Conservation (phyloP, 2,113 vertebrate genomes). For the Calyptommatus sinebrachiatus region DNA sequence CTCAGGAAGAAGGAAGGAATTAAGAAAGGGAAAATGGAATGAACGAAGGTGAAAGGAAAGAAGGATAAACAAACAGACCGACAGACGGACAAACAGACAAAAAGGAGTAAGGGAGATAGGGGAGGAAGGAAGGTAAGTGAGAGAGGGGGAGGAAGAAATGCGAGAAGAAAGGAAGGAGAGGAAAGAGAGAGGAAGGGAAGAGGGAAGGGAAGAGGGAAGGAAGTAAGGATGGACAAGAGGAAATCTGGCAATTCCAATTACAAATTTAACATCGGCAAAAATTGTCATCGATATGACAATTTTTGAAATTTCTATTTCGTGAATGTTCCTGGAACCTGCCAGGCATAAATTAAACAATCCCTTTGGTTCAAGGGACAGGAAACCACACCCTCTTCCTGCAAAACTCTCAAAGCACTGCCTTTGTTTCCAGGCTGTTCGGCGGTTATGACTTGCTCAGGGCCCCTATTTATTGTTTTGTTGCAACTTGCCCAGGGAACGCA, state of each 20-base stretch:
- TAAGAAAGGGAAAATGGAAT: too few species aligned
- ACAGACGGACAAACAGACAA: too few species aligned
- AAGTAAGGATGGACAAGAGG: background rate
- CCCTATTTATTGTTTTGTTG: conserved; percentile 35
- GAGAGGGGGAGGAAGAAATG: too few species aligned
- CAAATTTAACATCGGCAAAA: background rate
- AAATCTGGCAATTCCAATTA: background rate
- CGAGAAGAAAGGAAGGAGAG: too few species aligned
- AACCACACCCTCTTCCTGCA: conserved; percentile 25
- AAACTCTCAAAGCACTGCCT: conserved; percentile 19
- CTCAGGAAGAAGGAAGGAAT: too few species aligned
- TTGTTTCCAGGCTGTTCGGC: conserved; percentile 41
- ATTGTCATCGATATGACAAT: conserved; percentile 21
- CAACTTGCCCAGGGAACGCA: conserved; percentile 21
- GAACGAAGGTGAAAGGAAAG: too few species aligned
- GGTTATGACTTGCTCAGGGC: conserved; percentile 8
- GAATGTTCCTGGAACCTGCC: conserved; percentile 14
- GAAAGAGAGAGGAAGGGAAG: background rate
- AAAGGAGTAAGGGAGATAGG: too few species aligned
- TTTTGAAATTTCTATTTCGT: conserved; percentile 7
- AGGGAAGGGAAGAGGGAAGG: background rate
- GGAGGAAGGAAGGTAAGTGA: too few species aligned
- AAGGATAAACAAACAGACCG: too few species aligned
- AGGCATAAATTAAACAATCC: conserved; percentile 43
- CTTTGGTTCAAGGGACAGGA: conserved; percentile 36